These are phyloP conservation scores for Parasteatoda tepidariorum DNA, from an alignment of 1,140 invertebrate species.

Conservation along the genomic window DNA sequence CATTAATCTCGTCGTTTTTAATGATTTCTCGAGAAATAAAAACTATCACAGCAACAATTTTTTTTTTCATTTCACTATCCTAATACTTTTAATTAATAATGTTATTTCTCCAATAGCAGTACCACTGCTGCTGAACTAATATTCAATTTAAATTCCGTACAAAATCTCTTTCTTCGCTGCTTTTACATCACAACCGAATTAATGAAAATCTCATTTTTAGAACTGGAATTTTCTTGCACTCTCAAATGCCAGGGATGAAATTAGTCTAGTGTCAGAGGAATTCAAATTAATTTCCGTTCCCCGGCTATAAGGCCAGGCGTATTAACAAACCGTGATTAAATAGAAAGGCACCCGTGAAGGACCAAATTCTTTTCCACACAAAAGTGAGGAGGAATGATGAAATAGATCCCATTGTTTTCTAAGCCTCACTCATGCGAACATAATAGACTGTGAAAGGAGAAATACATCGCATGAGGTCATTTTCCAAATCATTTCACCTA, in stretches of 20 bases:
- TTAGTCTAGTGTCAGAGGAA: background rate
- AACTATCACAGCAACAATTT: background rate
- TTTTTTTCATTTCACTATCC: background rate
- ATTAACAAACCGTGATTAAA: background rate
- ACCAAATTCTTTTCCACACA: background rate
- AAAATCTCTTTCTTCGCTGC: background rate
- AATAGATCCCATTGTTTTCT: background rate
- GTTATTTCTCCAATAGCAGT: background rate
- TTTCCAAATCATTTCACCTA: background rate
- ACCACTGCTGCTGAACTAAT: background rate
- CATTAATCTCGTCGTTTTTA: too few species aligned
- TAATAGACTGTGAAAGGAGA: background rate
- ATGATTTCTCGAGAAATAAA: background rate
- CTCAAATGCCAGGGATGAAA: background rate
- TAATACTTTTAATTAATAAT: background rate
- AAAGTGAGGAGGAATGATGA: background rate
- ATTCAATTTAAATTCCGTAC: background rate
- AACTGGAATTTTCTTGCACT: background rate
- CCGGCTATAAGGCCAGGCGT: background rate
- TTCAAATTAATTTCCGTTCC: background rate
- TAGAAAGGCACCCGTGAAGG: background rate
- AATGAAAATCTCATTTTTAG: background rate
- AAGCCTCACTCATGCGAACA: background rate
- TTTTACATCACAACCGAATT: background rate
- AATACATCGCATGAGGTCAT: background rate